Evolutionary conservation across 2,888 invertebrate species (phyloP), one percentile per base, ranked within the genome.

Genomic region (Trissolcus japonicus): DNA sequence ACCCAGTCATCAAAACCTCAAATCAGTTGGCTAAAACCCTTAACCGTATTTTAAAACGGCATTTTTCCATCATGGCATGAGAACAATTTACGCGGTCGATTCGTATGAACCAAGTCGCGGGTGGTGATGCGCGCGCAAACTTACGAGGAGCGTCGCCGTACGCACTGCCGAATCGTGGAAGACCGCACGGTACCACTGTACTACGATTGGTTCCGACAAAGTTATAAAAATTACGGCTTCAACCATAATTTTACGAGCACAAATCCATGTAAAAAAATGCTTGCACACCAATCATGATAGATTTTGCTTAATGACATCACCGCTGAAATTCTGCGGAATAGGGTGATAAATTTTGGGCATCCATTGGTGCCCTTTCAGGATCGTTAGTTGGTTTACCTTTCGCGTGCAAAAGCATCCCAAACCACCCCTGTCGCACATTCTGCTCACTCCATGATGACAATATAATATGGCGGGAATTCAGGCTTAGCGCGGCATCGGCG

Each of bases 361-460:
- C 11, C 11, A 4, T 6, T 43, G 43, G 56, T 16, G 55, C 55
- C 35, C 50, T 46, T 16, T 46, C 46, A 40, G 11, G 1, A 13
- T 11, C 19, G 21, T 11, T 9, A 25, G 40, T 40, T 19, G 29
- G 54, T 48, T 90, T 90, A 92, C 92, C 91, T 92, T 91, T 89
- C 91, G 90, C 81, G 91, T 90, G 88, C 92, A 93, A 90, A 93
- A 94, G 90, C 93, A 94, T 89, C 93, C 93, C 86, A 92, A 92
- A 89, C 92, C 92, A 90, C 92, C 92, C 90, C 92, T 92, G 91
- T 93, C 93, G 89, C 93, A 93, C 93, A 94, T 94, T 79, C 79
- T 81, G 79, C 82, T 84, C 84, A 86, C 84, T 86, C 84, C 86
- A 86, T 87, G 85, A 82, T 83, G 83, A 83, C 84, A 84, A 63